Conservation (phyloP, 2,113 vertebrate genomes). For the Jacana jacana region DNA sequence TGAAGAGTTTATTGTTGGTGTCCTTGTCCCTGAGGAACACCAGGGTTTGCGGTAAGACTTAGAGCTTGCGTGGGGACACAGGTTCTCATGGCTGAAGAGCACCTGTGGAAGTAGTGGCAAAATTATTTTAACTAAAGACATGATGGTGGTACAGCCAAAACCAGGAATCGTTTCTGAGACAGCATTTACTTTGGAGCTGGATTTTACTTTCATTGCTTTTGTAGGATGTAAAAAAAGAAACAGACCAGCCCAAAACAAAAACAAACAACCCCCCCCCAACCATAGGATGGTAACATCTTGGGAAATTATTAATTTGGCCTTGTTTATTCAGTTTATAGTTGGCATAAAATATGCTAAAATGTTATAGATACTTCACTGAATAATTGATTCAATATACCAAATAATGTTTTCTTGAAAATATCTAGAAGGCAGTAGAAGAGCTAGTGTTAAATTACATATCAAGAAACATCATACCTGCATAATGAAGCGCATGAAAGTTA, state of each 20-base stretch:
- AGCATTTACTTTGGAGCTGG: background rate
- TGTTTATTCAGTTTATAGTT: background rate
- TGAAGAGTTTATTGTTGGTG: background rate
- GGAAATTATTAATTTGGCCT: background rate
- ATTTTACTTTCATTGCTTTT: background rate
- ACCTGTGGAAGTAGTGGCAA: background rate
- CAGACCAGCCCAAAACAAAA: background rate
- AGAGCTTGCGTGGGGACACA: background rate
- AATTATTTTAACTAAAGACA: background rate
- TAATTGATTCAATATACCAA: background rate
- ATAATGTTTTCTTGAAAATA: background rate
- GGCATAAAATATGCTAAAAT: constrained; percentile 27
- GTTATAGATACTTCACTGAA: background rate
- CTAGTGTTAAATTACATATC: background rate
- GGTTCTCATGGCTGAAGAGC: background rate
- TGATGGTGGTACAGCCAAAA: background rate
- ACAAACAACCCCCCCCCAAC: background rate
- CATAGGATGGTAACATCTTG: background rate
- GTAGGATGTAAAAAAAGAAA: background rate
- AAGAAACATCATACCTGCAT: background rate
- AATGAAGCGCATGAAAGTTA: background rate
- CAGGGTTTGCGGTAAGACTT: background rate
- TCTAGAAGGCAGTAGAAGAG: background rate
- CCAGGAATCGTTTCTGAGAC: background rate
- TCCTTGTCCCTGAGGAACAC: background rate